Percentiles rank a stretch among this genome's conserved stretches.
Evolutionary conservation across 2,888 invertebrate species (phyloP).

Genomic region (Diabrotica balteata): DNA sequence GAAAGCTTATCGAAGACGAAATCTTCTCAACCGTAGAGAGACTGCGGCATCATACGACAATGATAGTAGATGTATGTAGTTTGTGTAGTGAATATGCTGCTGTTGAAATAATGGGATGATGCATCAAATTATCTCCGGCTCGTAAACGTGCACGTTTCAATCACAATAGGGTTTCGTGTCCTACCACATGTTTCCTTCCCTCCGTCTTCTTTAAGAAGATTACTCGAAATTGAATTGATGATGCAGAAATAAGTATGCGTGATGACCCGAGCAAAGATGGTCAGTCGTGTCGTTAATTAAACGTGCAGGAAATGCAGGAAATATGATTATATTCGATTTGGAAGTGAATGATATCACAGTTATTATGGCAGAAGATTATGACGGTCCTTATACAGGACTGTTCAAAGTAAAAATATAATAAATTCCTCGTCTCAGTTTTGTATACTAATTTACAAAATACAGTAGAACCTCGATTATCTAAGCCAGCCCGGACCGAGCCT

Average conservation of each 20-base stretch:
- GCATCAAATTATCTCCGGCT: slow-evolving; percentile 24
- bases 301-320: too few species aligned
- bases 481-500: too few species aligned
- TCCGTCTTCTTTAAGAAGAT: slow-evolving; percentile 6
- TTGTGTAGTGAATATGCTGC: slow-evolving; percentile 17
- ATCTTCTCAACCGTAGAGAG: background rate
- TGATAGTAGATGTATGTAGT: background rate
- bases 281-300: too few species aligned
- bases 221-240: background rate
- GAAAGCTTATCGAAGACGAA: background rate
- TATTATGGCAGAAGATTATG: too few species aligned
- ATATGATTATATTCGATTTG: too few species aligned
- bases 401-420: too few species aligned
- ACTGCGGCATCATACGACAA: slow-evolving; percentile 8
- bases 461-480: too few species aligned
- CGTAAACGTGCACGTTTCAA: slow-evolving; percentile 27
- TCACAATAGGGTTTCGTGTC: slow-evolving; percentile 19
- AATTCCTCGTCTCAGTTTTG: too few species aligned
- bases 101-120: slow-evolving; percentile 26
- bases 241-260: slow-evolving; percentile 2
- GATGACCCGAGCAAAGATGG: too few species aligned
- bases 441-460: too few species aligned
- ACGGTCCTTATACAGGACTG: too few species aligned
- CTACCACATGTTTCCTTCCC: background rate
- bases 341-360: too few species aligned